These are phyloP conservation scores for Agrenia bidenticulata DNA, from an alignment of 2,888 invertebrate genomes.

Conservation along the genomic window DNA sequence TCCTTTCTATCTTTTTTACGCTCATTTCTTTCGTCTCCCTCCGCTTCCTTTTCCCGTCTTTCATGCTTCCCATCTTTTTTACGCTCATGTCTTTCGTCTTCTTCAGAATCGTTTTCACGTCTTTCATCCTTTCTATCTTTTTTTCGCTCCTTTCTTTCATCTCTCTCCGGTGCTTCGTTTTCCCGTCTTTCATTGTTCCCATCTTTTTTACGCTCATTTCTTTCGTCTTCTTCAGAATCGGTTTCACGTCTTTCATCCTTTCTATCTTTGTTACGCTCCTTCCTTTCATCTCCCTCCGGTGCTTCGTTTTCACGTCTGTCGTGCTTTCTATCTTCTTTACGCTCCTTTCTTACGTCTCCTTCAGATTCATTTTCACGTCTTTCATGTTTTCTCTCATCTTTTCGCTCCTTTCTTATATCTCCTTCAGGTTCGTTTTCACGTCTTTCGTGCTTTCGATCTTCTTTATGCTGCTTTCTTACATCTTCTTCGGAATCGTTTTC, in stretches of 20 bases:
- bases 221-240: too few species aligned
- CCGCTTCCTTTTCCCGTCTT: constrained; percentile 4
- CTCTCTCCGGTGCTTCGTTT: constrained; percentile 6
- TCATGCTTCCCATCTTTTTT: background rate
- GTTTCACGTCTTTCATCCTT: constrained; percentile 44
- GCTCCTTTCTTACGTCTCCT: constrained; percentile 16
- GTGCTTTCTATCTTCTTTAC: constrained; percentile 33
- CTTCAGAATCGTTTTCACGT: constrained; percentile 1
- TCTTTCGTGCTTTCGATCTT: constrained; percentile 44
- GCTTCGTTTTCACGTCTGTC: background rate
- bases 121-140: background rate
- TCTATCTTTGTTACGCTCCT: constrained; percentile 25
- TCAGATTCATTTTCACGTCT: background rate
- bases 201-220: background rate
- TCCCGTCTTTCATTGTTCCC: background rate
- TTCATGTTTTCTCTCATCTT: constrained; percentile 29
- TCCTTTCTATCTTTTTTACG: background rate
- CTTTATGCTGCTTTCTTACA: constrained; percentile 14
- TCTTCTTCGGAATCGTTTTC: too few species aligned
- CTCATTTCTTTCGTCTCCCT: constrained; percentile 6
- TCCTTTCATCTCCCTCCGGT: background rate
- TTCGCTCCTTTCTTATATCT: constrained; percentile 28
- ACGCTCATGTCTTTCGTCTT: constrained; percentile 4
- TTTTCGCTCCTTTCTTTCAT: constrained; percentile 1
- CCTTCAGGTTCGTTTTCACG: constrained; percentile 37